Evolutionary conservation across 2,888 invertebrate genomes (phyloP), one percentile per base, ranked within the genome.

Genomic region (Drosophila cyrtoloma): DNA sequence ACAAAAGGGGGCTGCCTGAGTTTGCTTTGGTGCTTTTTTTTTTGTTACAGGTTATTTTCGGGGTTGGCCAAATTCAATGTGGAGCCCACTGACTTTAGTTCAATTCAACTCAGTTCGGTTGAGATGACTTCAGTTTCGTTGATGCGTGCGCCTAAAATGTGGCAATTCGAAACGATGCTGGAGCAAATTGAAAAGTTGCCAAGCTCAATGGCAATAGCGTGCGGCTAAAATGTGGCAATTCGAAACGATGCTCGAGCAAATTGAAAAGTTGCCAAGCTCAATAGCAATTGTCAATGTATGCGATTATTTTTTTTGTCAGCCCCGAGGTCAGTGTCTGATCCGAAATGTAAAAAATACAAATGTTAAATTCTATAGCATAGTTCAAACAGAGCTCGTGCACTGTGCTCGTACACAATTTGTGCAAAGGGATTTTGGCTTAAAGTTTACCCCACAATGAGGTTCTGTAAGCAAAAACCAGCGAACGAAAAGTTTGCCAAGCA

Each of bases 151-250:
- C 60, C 51, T 52, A 71, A 79, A 82, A 73, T 81, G 75, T 60
- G 78, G 71, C 73, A 64, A 70, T 75, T 68, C 39, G 63, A 32
- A 57, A 33, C 62, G 19, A 62, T 33, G 22, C 39, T 35, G 64
- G 71, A 75, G 71, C 65, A 73, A 89, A 87, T 87, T 88, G 90
- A 85, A 89, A 88, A 81, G 57, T 79, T 77, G 63, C 78, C 81
- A 68, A 76, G 66, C 71, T 51, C 56, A 33, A 70, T 61, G 71
- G 69, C 67, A 61, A 53, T 63, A 26, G 26, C 26, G 26, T 26
- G 26, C 3, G 26, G 26, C 26, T 26, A 26, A 26, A 82, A 72
- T 80, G 75, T 60, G 76, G 71, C 73, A 64, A 70, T 75, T 68
- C 44, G 63, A 32, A 57, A 33, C 62, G 19, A 62, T 33, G 22